Conservation (phyloP, 2,797 vertebrate genomes). For the Ataeniobius toweri region DNA sequence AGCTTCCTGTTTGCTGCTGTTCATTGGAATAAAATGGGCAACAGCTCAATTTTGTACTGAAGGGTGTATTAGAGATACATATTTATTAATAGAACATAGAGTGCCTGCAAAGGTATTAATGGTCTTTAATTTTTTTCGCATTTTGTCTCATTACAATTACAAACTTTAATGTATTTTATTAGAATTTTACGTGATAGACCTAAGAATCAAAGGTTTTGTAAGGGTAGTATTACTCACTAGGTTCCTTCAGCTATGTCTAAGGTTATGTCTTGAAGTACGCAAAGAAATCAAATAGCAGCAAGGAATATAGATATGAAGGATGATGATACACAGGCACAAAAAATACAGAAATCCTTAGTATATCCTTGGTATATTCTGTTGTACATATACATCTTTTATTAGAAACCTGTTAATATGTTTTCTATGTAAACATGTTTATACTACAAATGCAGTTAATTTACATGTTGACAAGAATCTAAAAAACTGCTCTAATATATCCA, state of each 20-base stretch:
- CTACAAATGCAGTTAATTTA: background rate
- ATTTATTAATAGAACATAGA: constrained; percentile 26
- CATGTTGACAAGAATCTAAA: background rate
- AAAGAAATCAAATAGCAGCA: background rate
- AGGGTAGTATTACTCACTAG: background rate
- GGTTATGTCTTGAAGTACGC: background rate
- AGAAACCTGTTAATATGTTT: background rate
- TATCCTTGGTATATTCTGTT: background rate
- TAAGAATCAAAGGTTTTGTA: background rate
- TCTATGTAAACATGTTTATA: background rate
- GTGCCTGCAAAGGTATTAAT: background rate
- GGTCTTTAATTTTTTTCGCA: background rate
- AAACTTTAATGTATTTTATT: background rate
- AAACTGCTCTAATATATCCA: background rate
- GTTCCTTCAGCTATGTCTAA: background rate
- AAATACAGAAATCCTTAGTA: too few relatives aligned
- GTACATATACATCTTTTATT: background rate
- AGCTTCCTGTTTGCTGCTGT: constrained; percentile 28
- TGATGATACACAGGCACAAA: too few relatives aligned
- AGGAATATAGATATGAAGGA: background rate
- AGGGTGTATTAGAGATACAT: constrained; percentile 28
- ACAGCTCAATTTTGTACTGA: constrained; percentile 11
- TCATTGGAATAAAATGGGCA: constrained; percentile 22
- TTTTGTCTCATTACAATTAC: background rate
- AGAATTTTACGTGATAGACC: background rate